Percentiles rank a stretch among this genome's conserved stretches.
phyloP scores from a whole-genome alignment of 1,140 invertebrate species.

The Brachionus sp. region DNA sequence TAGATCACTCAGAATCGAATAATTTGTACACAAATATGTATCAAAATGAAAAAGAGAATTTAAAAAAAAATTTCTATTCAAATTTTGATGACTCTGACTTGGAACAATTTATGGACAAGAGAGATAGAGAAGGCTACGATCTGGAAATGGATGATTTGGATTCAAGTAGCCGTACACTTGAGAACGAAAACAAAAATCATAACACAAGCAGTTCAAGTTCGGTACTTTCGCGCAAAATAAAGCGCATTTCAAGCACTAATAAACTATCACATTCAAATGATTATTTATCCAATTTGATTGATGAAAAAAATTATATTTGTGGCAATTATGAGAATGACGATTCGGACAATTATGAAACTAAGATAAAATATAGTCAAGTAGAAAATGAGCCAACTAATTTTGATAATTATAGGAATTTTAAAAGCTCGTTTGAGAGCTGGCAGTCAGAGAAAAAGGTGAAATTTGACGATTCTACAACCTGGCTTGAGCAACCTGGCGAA shows the following conservation, averaged over 20 bases:
- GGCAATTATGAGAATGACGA: not conserved
- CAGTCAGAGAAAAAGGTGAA: not conserved
- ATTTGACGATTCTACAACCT: not conserved
- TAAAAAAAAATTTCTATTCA: not conserved
- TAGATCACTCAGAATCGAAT: not conserved
- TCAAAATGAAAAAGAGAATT: not conserved
- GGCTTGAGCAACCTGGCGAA: not conserved
- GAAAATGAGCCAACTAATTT: not conserved
- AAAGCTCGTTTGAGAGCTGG: not conserved
- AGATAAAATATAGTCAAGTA: not conserved
- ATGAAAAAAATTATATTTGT: not conserved
- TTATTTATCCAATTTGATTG: not conserved
- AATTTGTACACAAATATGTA: not conserved
- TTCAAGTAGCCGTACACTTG: not conserved
- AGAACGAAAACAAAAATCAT: not conserved
- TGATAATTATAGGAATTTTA: slow-evolving; percentile 27
- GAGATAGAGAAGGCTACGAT: not conserved
- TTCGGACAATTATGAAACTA: not conserved
- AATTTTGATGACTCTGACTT: not conserved
- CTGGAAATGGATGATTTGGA: slow-evolving; percentile 9
- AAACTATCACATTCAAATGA: not conserved
- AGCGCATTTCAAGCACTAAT: slow-evolving; percentile 1
- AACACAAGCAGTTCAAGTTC: not conserved
- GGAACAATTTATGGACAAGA: slow-evolving; percentile 7
- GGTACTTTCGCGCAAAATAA: slow-evolving; percentile 6